A percentile compares a stretch with the other conserved stretches of the same genome.
Evolutionary conservation across 2,888 invertebrate species (phyloP).

Genomic region (Acronicta aceris): DNA sequence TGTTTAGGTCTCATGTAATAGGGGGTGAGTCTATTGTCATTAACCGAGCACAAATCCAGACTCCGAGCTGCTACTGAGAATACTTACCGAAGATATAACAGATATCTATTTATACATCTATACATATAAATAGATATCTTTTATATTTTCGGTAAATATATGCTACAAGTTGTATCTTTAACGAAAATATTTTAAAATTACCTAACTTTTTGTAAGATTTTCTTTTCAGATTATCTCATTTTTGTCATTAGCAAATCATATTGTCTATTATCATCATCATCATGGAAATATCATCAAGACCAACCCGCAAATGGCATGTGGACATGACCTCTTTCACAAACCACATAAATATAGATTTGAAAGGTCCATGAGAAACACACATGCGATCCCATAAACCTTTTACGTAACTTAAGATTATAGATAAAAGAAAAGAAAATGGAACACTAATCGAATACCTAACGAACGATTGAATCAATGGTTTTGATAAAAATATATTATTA

Average conservation of each 20-base stretch:
- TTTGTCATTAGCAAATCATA: background rate
- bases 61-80: too few relatives aligned
- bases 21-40: too few relatives aligned
- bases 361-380: background rate
- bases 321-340: background rate
- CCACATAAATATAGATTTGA: background rate
- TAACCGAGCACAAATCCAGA: too few relatives aligned
- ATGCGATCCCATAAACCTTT: background rate
- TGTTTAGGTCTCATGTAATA: too few relatives aligned
- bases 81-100: too few relatives aligned
- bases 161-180: constrained; percentile 20
- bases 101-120: too few relatives aligned
- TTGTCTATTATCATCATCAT: constrained; percentile 4
- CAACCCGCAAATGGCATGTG: background rate
- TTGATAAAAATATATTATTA: too few relatives aligned
- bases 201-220: constrained; percentile 17
- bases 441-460: too few relatives aligned
- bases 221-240: constrained; percentile 1
- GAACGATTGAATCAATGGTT: too few relatives aligned
- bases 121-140: too few relatives aligned
- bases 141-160: too few relatives aligned
- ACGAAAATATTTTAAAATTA: constrained; percentile 22
- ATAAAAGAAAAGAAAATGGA: background rate
- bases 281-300: background rate
- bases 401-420: background rate